phyloP scores from a whole-genome alignment of 2,797 vertebrate species.

The Sparidentex hasta region DNA sequence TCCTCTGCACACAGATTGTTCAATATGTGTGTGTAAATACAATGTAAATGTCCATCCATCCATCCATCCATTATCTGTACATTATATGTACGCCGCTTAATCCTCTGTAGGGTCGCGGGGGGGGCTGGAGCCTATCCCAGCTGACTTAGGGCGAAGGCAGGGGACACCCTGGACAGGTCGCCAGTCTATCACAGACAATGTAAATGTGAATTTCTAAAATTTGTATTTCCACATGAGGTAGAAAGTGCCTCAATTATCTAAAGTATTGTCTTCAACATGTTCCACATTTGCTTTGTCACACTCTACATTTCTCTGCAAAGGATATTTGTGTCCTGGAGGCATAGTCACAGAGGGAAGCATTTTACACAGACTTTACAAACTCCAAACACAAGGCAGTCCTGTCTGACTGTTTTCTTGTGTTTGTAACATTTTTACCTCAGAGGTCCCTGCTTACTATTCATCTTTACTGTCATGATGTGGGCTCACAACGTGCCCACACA shows the following conservation, averaged over 20 bases:
- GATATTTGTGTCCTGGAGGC: not conserved
- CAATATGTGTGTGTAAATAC: not conserved
- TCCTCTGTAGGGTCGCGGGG: no score
- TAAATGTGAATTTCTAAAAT: not conserved
- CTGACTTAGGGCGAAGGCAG: no score
- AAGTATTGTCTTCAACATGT: constrained; percentile 9
- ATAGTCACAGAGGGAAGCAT: not conserved
- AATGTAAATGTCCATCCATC: no score
- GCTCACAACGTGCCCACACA: no score
- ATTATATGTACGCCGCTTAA: no score
- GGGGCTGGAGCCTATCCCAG: no score
- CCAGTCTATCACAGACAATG: no score
- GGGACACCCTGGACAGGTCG: no score
- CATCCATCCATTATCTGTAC: no score
- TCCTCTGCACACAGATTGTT: not conserved
- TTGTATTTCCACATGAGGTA: not conserved
- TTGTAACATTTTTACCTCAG: not conserved
- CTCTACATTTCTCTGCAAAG: constrained; percentile 10
- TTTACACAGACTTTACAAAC: not conserved
- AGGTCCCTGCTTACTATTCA: not conserved
- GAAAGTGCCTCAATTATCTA: not conserved
- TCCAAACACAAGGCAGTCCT: not conserved
- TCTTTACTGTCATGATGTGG: not conserved
- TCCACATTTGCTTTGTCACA: constrained; percentile 22
- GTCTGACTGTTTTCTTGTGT: not conserved